Evolutionary conservation across 2,113 vertebrate species (phyloP).

Genomic region (Boleophthalmus pectinirostris): DNA sequence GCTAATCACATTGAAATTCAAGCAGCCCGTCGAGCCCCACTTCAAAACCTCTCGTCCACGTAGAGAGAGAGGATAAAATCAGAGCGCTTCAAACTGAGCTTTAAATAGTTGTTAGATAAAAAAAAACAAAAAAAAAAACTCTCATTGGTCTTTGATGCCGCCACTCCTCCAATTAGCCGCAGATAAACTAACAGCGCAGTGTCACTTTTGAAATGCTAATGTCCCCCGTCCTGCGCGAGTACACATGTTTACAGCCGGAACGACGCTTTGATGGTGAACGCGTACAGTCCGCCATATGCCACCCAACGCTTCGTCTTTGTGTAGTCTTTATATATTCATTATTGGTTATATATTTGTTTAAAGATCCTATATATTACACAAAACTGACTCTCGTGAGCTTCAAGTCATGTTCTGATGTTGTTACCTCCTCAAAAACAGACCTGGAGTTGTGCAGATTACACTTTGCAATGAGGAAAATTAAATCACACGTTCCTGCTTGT

Average conservation of each 20-base stretch:
- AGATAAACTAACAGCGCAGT: not conserved
- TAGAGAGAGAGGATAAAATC: slow-evolving; percentile 4
- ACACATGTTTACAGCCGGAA: not conserved
- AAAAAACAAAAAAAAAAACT: slow-evolving; percentile 7
- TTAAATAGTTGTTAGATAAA: slow-evolving; percentile 7
- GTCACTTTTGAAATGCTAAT: slow-evolving; percentile 14
- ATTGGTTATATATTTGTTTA: too few relatives aligned
- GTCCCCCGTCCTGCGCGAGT: not conserved
- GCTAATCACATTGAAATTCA: slow-evolving; percentile 9
- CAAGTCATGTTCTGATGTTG: too few relatives aligned
- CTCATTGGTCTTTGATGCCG: slow-evolving; percentile 10
- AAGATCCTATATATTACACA: too few relatives aligned
- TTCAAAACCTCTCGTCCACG: not conserved
- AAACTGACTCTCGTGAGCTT: too few relatives aligned
- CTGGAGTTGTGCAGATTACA: too few relatives aligned
- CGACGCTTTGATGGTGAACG: not conserved
- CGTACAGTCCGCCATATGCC: not conserved
- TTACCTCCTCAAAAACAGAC: too few relatives aligned
- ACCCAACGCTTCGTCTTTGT: not conserved
- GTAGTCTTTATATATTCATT: too few relatives aligned
- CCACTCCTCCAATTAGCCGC: slow-evolving; percentile 8
- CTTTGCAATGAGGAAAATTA: too few relatives aligned
- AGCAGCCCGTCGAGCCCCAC: slow-evolving; percentile 3
- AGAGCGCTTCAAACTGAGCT: not conserved
- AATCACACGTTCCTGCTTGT: too few relatives aligned